A percentile compares a stretch with the other conserved stretches of the same genome.
phyloP scores from a whole-genome alignment of 1,140 invertebrate genomes.

The Notospermus geniculatus region DNA sequence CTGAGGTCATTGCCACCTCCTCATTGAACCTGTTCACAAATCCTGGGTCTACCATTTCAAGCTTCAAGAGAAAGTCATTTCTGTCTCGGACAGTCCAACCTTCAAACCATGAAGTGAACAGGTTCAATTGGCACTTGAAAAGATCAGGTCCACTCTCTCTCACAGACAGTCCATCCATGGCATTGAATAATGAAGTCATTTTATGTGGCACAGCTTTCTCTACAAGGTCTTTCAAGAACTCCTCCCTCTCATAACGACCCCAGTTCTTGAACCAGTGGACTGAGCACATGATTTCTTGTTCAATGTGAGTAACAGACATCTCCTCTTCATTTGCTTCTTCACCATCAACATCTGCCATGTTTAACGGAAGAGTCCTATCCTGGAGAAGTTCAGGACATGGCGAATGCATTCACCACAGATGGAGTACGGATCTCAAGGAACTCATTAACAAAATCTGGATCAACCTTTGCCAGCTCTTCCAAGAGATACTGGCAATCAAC shows the following conservation, averaged over 20 bases:
- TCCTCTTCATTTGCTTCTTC: neutral
- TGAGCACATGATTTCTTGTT: constrained; percentile 44
- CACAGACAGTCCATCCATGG: constrained; percentile 66
- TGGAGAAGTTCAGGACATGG: too few species aligned
- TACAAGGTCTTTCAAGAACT: constrained; percentile 76
- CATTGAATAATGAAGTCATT: constrained; percentile 72
- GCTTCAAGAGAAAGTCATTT: constrained; percentile 38
- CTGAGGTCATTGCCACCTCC: neutral
- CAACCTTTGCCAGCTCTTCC: too few species aligned
- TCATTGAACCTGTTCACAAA: constrained; percentile 42
- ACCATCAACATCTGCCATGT: too few species aligned
- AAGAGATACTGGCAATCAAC: too few species aligned
- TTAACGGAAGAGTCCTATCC: too few species aligned
- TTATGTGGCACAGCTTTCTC: constrained; percentile 61
- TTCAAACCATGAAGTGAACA: constrained; percentile 82
- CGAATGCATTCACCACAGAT: too few species aligned
- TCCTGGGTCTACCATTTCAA: constrained; percentile 30
- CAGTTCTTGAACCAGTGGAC: constrained; percentile 79
- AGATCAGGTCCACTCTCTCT: constrained; percentile 73
- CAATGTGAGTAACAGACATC: constrained; percentile 35
- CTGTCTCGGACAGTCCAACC: constrained; percentile 77
- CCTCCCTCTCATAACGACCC: constrained; percentile 79
- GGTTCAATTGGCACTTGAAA: constrained; percentile 84
- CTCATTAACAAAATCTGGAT: too few species aligned
- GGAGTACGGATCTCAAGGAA: too few species aligned